A percentile compares a stretch with the other conserved stretches of the same genome.
Conservation (phyloP, 2,113 vertebrate genomes). For the Gila orcuttii region DNA sequence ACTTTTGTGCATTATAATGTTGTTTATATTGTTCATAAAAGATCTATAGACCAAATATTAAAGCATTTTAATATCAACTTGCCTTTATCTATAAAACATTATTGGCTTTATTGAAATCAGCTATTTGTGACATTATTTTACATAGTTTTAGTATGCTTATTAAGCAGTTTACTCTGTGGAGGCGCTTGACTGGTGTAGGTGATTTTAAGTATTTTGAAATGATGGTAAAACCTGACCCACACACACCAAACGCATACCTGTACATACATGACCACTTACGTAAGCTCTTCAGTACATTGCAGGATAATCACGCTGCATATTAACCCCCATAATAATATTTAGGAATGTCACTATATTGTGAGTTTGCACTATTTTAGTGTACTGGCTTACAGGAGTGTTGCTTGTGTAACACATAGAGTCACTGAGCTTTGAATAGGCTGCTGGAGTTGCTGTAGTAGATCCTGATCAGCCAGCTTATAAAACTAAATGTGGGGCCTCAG, state of each 20-base stretch:
- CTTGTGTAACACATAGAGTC: conserved; percentile 61
- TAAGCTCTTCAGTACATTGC: background rate
- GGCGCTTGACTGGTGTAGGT: background rate
- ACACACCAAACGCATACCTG: background rate
- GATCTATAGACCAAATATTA: background rate
- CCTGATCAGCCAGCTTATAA: conserved; percentile 71
- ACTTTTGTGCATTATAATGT: background rate
- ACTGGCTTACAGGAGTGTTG: conserved; percentile 3
- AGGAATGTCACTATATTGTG: conserved; percentile 7
- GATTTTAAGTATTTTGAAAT: background rate
- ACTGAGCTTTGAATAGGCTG: conserved; percentile 51
- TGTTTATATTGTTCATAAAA: too few species aligned
- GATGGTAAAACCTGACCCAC: background rate
- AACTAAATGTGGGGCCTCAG: conserved; percentile 69
- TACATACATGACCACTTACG: background rate
- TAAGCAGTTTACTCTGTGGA: background rate
- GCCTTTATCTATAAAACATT: background rate
- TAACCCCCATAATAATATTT: background rate
- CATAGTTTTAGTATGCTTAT: background rate
- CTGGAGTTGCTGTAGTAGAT: conserved; percentile 56
- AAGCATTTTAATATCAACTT: background rate
- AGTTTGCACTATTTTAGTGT: conserved; percentile 1
- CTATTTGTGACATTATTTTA: background rate
- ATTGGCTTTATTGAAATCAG: background rate
- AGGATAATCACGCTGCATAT: background rate